Conservation (phyloP, 2,888 invertebrate genomes). For the Acrobasis suavella region DNA sequence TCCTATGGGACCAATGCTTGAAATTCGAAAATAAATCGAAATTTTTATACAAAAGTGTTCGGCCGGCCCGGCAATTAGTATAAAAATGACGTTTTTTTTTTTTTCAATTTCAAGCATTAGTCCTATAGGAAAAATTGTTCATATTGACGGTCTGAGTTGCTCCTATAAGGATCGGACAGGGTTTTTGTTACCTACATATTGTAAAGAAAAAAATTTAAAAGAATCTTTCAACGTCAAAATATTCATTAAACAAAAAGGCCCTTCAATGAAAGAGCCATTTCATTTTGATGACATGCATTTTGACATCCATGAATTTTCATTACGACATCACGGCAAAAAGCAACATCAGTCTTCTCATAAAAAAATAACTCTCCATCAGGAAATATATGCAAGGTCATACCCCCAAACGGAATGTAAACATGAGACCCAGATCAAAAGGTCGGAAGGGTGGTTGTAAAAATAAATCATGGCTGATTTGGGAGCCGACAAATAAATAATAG, state of each 20-base stretch:
- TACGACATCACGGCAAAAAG: background rate
- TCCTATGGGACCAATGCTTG: too few relatives aligned
- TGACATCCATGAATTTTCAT: conserved; percentile 17
- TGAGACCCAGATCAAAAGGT: conserved; percentile 37
- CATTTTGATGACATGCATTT: background rate
- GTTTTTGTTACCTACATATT: too few relatives aligned
- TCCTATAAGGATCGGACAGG: too few relatives aligned
- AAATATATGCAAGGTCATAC: conserved; percentile 38
- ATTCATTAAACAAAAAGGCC: background rate
- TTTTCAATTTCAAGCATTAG: too few relatives aligned
- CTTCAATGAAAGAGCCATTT: background rate
- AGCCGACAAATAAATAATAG: conserved; percentile 46
- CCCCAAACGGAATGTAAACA: conserved; percentile 37
- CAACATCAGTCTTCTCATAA: conserved; percentile 18
- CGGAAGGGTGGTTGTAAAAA: conserved; percentile 38
- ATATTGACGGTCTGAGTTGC: too few relatives aligned
- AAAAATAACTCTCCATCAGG: conserved; percentile 27
- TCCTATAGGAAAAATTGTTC: too few relatives aligned
- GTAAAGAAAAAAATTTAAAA: too few relatives aligned
- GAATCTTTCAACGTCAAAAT: background rate
- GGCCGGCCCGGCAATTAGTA: too few relatives aligned
- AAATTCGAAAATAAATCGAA: too few relatives aligned
- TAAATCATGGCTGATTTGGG: conserved; percentile 44
- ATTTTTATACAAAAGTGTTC: too few relatives aligned
- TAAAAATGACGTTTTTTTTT: too few relatives aligned